A percentile compares a stretch with the other conserved stretches of the same genome.
phyloP scores from a whole-genome alignment of 2,113 vertebrate genomes.

The Climacteris rufus region DNA sequence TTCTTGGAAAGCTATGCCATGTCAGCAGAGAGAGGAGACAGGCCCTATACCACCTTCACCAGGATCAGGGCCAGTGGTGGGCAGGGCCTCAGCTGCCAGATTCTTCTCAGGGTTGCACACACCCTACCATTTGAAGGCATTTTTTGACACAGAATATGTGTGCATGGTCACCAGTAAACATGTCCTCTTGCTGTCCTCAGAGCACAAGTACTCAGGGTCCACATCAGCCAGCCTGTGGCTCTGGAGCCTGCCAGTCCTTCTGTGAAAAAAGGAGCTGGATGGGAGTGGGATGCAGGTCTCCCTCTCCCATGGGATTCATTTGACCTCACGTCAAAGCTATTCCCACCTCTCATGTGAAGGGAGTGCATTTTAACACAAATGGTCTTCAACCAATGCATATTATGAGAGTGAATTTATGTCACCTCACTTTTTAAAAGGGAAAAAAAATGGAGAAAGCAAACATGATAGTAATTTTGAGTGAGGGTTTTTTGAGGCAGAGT shows the following conservation, averaged over 20 bases:
- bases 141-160: background rate
- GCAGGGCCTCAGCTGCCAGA: fast-evolving
- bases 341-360: background rate
- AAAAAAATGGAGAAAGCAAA: background rate
- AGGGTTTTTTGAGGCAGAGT: background rate
- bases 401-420: background rate
- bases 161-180: background rate
- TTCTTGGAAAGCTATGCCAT: background rate
- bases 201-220: background rate
- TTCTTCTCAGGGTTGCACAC: background rate
- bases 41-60: fast-evolving
- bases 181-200: background rate
- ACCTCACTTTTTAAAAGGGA: background rate
- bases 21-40: background rate
- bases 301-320: background rate
- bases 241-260: background rate
- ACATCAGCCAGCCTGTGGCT: background rate
- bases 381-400: background rate
- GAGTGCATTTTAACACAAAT: fast-evolving
- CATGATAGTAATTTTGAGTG: fast-evolving
- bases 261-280: background rate
- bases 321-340: background rate
- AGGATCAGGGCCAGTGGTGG: background rate
- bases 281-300: background rate
- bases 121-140: fast-evolving